Base-by-base conservation (phyloP, 2,888 invertebrate genomes). In the Hirtodrosophila cameraria region DNA sequence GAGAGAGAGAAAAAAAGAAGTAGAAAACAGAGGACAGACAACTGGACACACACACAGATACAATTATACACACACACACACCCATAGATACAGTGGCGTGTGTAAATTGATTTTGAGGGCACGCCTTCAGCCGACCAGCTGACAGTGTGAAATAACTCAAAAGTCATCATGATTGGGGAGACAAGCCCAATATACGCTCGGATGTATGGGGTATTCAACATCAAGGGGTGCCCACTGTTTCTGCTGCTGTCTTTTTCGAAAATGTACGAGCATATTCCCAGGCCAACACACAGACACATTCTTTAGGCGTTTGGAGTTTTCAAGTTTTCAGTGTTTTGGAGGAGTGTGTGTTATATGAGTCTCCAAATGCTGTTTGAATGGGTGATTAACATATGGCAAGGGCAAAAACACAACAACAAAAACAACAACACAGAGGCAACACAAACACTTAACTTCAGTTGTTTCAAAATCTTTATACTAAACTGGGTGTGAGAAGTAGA, bases 191-290 rank as follows among this genome's bases (percentile, higher is more conserved):
- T 49, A 23, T 23, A 23, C 23, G n/a, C n/a, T n/a, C n/a, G n/a
- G n/a, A 55, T 36, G 27, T 62, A 33, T 57, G 52, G 18, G 33
- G 52, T 39, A 18, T 6, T 12, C 25, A 36, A 42, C 55, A 61
- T 72, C 58, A 86, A 86, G 87, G 86, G 84, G 81, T 86, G 85
- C 85, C 81, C 81, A 67, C 87, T 74, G 71, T 81, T 59, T 50
- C 8, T 23, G 2, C 5, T 5, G 5, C 33, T 38, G 49, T n/a
- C 46, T 48, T 61, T 42, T 48, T 61, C 39, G 46, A 35, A 71
- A 68, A 65, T 80, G 77, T 60, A n/a, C n/a, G n/a, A n/a, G n/a
- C n/a, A n/a, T n/a, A 76, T 86, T 86, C 59, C 67, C 68, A 60
- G 31, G 41, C 69, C 41, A 35, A 8, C 15, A 27, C 31, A 60